Percentiles rank a stretch among this genome's conserved stretches.
phyloP scores from a whole-genome alignment of 2,113 vertebrate genomes.

The Leucopternis melanops region DNA sequence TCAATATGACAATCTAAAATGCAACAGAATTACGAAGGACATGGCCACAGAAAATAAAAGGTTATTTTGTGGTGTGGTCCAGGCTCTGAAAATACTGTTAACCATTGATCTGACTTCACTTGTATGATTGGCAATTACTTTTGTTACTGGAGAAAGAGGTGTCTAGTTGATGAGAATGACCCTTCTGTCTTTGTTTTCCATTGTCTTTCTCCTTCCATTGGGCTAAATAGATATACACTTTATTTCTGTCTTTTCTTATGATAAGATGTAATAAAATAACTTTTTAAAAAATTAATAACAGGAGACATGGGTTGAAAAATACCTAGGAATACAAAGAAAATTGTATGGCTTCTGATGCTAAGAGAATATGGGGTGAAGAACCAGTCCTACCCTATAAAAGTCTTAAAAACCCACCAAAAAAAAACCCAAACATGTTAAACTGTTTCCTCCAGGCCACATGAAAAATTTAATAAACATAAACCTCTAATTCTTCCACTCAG shows the following conservation, averaged over 20 bases:
- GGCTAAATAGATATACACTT: not conserved
- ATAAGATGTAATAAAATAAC: not conserved
- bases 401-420: not conserved
- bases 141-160: constrained; percentile 9
- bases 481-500: not conserved
- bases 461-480: not conserved
- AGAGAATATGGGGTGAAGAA: not conserved
- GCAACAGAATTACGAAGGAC: not conserved
- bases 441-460: not conserved
- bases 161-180: constrained; percentile 20
- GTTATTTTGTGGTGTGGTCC: not conserved
- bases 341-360: not conserved
- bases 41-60: not conserved
- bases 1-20: not conserved
- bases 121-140: not conserved
- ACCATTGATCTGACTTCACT: not conserved
- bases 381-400: not conserved
- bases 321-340: not conserved
- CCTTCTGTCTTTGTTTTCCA: not conserved
- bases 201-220: not conserved
- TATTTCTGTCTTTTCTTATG: not conserved
- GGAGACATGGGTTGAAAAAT: not conserved
- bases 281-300: not conserved
- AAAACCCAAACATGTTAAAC: not conserved
- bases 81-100: not conserved